Evolutionary conservation across 2,888 invertebrate genomes (phyloP).

Genomic region (Phortica magna): DNA sequence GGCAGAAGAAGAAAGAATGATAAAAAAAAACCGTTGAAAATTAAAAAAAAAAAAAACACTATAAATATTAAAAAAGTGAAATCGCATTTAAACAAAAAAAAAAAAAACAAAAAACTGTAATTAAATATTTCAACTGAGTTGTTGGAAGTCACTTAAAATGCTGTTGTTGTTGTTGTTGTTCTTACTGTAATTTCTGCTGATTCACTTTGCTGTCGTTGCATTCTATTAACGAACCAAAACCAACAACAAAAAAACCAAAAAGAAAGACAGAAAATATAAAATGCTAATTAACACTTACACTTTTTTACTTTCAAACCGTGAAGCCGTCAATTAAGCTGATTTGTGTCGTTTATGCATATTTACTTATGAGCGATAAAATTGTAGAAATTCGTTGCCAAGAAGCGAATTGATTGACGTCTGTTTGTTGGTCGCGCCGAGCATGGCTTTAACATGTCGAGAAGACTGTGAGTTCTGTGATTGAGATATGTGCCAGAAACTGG

Average conservation of each 20-base stretch:
- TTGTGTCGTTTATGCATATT: neutral
- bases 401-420: too few relatives aligned
- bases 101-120: constrained; percentile 48
- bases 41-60: neutral
- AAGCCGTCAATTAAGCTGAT: neutral
- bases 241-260: constrained; percentile 35
- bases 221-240: constrained; percentile 51
- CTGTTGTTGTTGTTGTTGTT: constrained; percentile 26
- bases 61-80: constrained; percentile 61
- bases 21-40: constrained; percentile 23
- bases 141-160: neutral
- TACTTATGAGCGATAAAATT: neutral
- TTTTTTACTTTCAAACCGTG: neutral
- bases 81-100: constrained; percentile 49
- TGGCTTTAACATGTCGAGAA: too few relatives aligned
- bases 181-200: constrained; percentile 24
- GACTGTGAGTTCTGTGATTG: too few relatives aligned
- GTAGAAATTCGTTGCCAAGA: too few relatives aligned
- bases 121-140: constrained; percentile 52
- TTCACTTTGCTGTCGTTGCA: constrained; percentile 30
- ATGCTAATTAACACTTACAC: constrained; percentile 12
- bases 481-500: neutral
- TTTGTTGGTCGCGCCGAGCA: too few relatives aligned
- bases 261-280: neutral
- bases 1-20: neutral